Base-by-base conservation (phyloP, 2,888 invertebrate species). In the Hemaris fuciformis region DNA sequence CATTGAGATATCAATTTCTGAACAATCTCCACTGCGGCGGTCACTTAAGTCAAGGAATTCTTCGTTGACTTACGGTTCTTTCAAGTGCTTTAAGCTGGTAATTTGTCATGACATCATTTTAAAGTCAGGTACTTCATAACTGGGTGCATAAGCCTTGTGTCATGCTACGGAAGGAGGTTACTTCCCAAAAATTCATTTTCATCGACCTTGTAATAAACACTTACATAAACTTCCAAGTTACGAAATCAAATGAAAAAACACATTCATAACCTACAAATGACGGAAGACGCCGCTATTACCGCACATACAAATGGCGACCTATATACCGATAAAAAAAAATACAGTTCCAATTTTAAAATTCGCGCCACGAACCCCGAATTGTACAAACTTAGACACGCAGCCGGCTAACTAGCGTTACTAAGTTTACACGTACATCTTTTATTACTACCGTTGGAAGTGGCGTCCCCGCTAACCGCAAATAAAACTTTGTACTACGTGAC, bases 311-410 rank as follows among this genome's bases (percentile, higher is more conserved):
- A 85, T 77, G 71, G 66, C 80, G 84, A 81, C 85, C 87, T 75
- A 81, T 80, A 75, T 81, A 77, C 46, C n/a, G n/a, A 22, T 60
- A 60, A 18, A 53, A 59, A 62, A 42, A 59, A 59, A 73, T 75
- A 83, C 81, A 79, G 82, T 81, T 83, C 73, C 74, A 74, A 79
- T 77, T 87, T 89, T 83, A 80, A 86, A 88, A 91, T 89, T 89
- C 88, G 85, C 89, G 83, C 75, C 81, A 75, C 82, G 80, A 67
- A 68, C 63, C 41, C 61, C 64, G 63, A 67, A 73, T 64, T 62
- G 56, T 31, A 27, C 61, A 48, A 53, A 27, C 2, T 25, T 20
- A 41, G 64, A 53, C 18, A 8, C 18, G 27, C 41, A 23, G 41
- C 1, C 23, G 25, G 41, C 18, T 38, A 27, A 27, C 23, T 41